A percentile compares a stretch with the other conserved stretches of the same genome.
Evolutionary conservation across 1,140 invertebrate genomes (phyloP).

Genomic region (Lordiphosa clarofinis): DNA sequence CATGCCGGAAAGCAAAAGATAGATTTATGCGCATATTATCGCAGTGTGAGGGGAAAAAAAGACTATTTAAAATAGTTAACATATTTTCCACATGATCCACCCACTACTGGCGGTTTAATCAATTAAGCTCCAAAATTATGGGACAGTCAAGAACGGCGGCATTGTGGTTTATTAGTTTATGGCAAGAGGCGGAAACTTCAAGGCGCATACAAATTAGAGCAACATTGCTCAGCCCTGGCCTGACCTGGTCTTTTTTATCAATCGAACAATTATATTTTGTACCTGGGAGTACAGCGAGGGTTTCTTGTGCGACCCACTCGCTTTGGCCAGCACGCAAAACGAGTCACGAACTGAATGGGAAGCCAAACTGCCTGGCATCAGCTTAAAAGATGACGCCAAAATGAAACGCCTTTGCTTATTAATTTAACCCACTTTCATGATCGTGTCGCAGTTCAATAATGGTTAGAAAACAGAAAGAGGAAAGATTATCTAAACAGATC

Average conservation of each 20-base stretch:
- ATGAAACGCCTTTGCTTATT: slow-evolving; percentile 47
- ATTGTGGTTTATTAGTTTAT: slow-evolving; percentile 9
- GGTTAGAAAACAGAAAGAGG: slow-evolving; percentile 3
- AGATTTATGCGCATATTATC: slow-evolving; percentile 5
- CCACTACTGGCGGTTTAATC: slow-evolving; percentile 32
- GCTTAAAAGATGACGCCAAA: slow-evolving; percentile 47
- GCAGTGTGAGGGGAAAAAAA: background rate
- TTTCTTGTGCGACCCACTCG: slow-evolving; percentile 31
- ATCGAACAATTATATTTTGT: slow-evolving; percentile 64
- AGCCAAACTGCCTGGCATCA: slow-evolving; percentile 29
- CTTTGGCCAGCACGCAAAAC: slow-evolving; percentile 57
- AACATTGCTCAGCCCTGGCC: slow-evolving; percentile 27
- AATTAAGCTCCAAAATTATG: slow-evolving; percentile 64
- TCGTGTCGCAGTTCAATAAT: slow-evolving; percentile 43
- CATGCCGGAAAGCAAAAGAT: slow-evolving; percentile 8
- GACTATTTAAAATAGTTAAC: slow-evolving; percentile 10
- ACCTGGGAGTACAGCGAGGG: slow-evolving; percentile 26
- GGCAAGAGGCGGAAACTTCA: slow-evolving; percentile 49
- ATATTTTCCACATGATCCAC: slow-evolving; percentile 6
- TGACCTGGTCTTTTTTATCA: slow-evolving; percentile 40
- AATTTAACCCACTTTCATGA: slow-evolving; percentile 59
- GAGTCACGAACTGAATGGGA: slow-evolving; percentile 58
- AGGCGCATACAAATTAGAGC: slow-evolving; percentile 63
- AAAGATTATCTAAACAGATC: slow-evolving; percentile 37
- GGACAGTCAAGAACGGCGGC: slow-evolving; percentile 10